These are phyloP conservation scores for Saguinus midas DNA, from an alignment of 2,113 vertebrate genomes.

Conservation along the genomic window DNA sequence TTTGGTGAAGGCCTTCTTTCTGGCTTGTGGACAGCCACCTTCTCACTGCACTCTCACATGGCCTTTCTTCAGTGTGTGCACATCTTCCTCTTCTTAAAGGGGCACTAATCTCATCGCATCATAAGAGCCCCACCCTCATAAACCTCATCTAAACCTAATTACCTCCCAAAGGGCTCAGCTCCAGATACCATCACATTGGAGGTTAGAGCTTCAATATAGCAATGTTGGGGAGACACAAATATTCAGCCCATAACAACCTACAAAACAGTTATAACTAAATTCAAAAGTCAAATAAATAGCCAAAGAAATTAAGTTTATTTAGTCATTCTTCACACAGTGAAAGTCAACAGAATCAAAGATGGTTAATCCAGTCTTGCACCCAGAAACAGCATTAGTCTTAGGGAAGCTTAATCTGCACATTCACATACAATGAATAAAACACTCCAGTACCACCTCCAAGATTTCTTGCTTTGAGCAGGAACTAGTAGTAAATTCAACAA, in stretches of 20 bases:
- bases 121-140: not conserved
- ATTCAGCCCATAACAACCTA: not conserved
- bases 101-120: not conserved
- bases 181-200: not conserved
- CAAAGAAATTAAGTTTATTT: constrained; percentile 1
- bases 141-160: not conserved
- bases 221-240: not conserved
- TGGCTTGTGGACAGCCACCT: not conserved
- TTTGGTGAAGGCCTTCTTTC: not conserved
- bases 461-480: not conserved
- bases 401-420: not conserved
- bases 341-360: constrained; percentile 47
- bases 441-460: not conserved
- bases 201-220: not conserved
- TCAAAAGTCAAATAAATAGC: constrained; percentile 7
- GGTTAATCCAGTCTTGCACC: not conserved
- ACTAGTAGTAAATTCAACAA: constrained; percentile 32
- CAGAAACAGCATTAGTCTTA: constrained; percentile 44
- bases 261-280: constrained; percentile 14
- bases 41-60: not conserved
- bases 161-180: not conserved
- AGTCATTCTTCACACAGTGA: constrained; percentile 16
- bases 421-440: not conserved
- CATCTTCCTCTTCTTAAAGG: not conserved
- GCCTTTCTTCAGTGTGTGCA: not conserved